These are phyloP conservation scores for Drosophila busckii DNA, from an alignment of 1,140 invertebrate species.

Conservation along the genomic window DNA sequence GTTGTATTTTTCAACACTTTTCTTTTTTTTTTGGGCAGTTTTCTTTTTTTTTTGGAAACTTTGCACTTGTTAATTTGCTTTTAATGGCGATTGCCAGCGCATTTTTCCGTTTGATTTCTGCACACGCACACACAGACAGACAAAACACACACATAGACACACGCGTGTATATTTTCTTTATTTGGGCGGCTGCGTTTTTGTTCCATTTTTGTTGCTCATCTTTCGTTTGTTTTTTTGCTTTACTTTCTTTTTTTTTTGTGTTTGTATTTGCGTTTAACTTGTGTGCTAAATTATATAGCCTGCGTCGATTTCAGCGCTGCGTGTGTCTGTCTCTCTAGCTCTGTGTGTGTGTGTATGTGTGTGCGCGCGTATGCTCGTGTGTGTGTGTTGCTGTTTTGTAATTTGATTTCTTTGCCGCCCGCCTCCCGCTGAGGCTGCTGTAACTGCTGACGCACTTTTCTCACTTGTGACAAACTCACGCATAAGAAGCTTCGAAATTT, in stretches of 20 bases:
- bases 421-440: slow-evolving; percentile 52
- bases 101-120: slow-evolving; percentile 53
- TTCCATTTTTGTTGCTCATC: slow-evolving; percentile 27
- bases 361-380: slow-evolving; percentile 31
- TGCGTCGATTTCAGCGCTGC: slow-evolving; percentile 50
- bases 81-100: slow-evolving; percentile 45
- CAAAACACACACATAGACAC: slow-evolving; percentile 4
- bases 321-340: slow-evolving; percentile 34
- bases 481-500: slow-evolving; percentile 2
- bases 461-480: slow-evolving; percentile 2
- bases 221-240: slow-evolving; percentile 25
- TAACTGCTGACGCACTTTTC: slow-evolving; percentile 63
- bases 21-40: background rate
- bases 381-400: slow-evolving; percentile 65
- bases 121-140: slow-evolving; percentile 10
- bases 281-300: slow-evolving; percentile 68
- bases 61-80: slow-evolving; percentile 57
- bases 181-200: slow-evolving; percentile 43
- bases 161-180: slow-evolving; percentile 13
- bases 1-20: slow-evolving; percentile 64
- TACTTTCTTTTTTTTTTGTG: slow-evolving; percentile 6
- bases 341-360: slow-evolving; percentile 19
- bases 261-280: slow-evolving; percentile 54
- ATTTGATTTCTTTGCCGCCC: slow-evolving; percentile 75
- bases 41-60: slow-evolving; percentile 10